Evolutionary conservation across 2,888 invertebrate species (phyloP), one percentile per base, ranked within the genome.

Genomic region (Pristionchus entomophagus): DNA sequence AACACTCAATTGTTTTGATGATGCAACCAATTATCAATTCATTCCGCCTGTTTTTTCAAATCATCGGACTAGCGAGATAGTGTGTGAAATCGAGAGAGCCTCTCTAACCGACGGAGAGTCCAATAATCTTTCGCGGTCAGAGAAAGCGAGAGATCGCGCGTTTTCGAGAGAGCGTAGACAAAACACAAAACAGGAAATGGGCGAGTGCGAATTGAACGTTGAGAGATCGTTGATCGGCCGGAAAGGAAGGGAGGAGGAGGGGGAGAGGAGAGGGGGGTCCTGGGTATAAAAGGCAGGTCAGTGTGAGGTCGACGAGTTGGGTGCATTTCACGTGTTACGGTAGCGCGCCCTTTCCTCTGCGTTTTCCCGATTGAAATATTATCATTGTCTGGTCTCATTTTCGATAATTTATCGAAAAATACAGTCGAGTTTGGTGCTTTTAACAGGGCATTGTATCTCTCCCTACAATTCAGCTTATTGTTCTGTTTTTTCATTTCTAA

Each of bases 181-280:
- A 29, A 5, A 51, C 22, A 51, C n/a, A 78, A 29, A 29, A 8
- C 17, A 12, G 32, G 14, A 41, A 45, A 26, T 73, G 8, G 65
- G 38, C n/a, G n/a, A n/a, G n/a, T 35, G 38, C 26, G 19, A 80
- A 51, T 51, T 80, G 51, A 51, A 41, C 78, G 78, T 80, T 80
- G 78, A 80, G 19, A 80, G 78, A 32, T 51, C 78, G 41, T 80
- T 17, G 78, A 80, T 41, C 78, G 35, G 22, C 32, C 78, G 51
- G 32, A 8, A 49, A 32, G 26, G 26, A n/a, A 51, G 35, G 32
- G 49, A 49, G 14, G 41, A 45, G 38, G 51, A 80, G 78, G 32
- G 32, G 32, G 26, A 5, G 41, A 45, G 38, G 51, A 80, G 78
- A 22, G 32, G 32, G 49, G 0, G 51, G 32, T 51, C 32, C 78